Evolutionary conservation across 1,140 invertebrate species (phyloP).

Genomic region (Drosophila elegans): DNA sequence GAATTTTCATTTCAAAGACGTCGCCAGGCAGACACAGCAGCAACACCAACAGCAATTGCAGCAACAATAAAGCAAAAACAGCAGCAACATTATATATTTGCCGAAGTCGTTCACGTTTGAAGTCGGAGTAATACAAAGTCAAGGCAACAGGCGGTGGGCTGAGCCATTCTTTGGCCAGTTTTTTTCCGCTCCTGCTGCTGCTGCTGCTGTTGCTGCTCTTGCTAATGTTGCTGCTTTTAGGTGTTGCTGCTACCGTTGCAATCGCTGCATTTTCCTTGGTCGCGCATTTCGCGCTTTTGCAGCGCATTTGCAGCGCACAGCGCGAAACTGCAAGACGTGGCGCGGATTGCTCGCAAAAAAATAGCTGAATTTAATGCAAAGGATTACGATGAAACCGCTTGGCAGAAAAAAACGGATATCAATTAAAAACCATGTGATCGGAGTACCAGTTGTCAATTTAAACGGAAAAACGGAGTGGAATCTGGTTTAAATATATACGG

Average conservation of each 20-base stretch:
- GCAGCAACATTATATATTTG: slow-evolving; percentile 35
- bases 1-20: slow-evolving; percentile 51
- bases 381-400: slow-evolving; percentile 36
- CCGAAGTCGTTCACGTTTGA: slow-evolving; percentile 40
- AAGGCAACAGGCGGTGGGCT: slow-evolving; percentile 59
- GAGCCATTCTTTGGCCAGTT: slow-evolving; percentile 40
- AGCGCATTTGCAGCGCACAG: slow-evolving; percentile 58
- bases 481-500: slow-evolving; percentile 18
- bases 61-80: slow-evolving; percentile 17
- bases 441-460: slow-evolving; percentile 3
- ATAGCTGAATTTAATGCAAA: slow-evolving; percentile 16
- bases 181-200: slow-evolving; percentile 21
- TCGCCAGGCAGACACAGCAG: slow-evolving; percentile 30
- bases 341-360: slow-evolving; percentile 22
- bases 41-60: slow-evolving; percentile 22
- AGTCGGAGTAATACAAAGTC: slow-evolving; percentile 52
- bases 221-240: slow-evolving; percentile 5
- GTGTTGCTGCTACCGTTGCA: slow-evolving; percentile 12
- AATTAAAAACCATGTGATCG: slow-evolving; percentile 26
- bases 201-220: neutral
- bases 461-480: slow-evolving; percentile 28
- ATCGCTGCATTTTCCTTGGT: slow-evolving; percentile 53
- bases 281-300: slow-evolving; percentile 38
- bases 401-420: slow-evolving; percentile 44
- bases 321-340: slow-evolving; percentile 63